Conservation (phyloP, 1,140 invertebrate genomes). For the Drosophila kanapiae region DNA sequence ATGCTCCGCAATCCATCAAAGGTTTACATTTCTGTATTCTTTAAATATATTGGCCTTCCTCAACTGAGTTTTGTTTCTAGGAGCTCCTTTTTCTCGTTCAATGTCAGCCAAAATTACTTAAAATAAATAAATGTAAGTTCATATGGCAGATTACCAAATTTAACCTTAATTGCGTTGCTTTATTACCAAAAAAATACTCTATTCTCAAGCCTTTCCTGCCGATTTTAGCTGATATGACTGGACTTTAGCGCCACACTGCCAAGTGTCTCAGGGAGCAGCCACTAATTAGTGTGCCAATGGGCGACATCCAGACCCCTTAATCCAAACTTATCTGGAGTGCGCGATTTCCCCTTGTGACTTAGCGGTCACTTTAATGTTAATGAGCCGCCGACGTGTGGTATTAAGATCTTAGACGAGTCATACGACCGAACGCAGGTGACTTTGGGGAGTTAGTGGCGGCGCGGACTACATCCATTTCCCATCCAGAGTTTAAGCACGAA, state of each 20-base stretch:
- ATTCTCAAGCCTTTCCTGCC: conserved; percentile 11
- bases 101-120: no score
- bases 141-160: background rate
- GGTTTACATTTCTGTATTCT: background rate
- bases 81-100: no score
- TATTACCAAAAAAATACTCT: background rate
- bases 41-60: background rate
- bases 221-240: conserved; percentile 13
- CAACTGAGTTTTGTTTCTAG: no score
- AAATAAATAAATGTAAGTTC: background rate
- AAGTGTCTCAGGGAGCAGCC: background rate
- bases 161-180: background rate
- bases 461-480: background rate
- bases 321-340: conserved; percentile 33
- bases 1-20: background rate
- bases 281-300: conserved; percentile 2
- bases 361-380: conserved; percentile 36
- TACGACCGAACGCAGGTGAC: background rate
- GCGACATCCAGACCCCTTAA: background rate
- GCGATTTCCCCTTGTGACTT: conserved; percentile 21
- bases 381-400: background rate
- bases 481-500: conserved; percentile 2
- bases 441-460: background rate
- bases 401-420: conserved; percentile 9
- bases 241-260: background rate